Conservation (phyloP, 92 coral and sea anemone genomes). For the Parazoanthus darwini region DNA sequence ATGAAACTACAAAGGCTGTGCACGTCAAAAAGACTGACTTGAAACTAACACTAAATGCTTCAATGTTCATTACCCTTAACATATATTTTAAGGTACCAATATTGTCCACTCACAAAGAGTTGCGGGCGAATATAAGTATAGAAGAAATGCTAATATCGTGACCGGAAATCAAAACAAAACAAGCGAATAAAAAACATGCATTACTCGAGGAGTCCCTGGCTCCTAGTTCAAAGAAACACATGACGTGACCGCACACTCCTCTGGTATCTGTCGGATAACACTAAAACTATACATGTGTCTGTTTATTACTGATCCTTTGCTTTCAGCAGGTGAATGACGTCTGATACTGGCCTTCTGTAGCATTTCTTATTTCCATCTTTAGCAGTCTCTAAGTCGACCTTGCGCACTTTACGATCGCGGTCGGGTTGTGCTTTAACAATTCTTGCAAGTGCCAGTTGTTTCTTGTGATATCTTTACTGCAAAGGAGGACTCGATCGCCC, state of each 20-base stretch:
- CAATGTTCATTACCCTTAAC: too few species aligned
- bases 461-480: constrained; percentile 26
- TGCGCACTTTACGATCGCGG: constrained; percentile 41
- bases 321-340: constrained; percentile 35
- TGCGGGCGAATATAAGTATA: too few species aligned
- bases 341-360: constrained; percentile 34
- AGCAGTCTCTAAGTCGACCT: constrained; percentile 33
- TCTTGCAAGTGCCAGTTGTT: constrained; percentile 47
- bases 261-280: constrained; percentile 49
- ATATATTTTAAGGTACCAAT: too few species aligned
- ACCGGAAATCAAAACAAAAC: too few species aligned
- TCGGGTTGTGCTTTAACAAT: constrained; percentile 19
- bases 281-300: neutral
- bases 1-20: neutral
- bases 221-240: neutral
- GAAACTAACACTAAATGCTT: too few species aligned
- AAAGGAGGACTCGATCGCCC: constrained; percentile 47
- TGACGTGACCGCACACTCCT: constrained; percentile 7
- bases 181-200: too few species aligned
- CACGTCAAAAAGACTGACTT: too few species aligned
- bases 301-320: neutral
- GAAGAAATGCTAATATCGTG: too few species aligned
- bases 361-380: constrained; percentile 19
- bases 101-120: too few species aligned
- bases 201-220: too few species aligned